phyloP scores from a whole-genome alignment of 2,888 invertebrate genomes.

The Cataglyphis rosenhaueri region DNA sequence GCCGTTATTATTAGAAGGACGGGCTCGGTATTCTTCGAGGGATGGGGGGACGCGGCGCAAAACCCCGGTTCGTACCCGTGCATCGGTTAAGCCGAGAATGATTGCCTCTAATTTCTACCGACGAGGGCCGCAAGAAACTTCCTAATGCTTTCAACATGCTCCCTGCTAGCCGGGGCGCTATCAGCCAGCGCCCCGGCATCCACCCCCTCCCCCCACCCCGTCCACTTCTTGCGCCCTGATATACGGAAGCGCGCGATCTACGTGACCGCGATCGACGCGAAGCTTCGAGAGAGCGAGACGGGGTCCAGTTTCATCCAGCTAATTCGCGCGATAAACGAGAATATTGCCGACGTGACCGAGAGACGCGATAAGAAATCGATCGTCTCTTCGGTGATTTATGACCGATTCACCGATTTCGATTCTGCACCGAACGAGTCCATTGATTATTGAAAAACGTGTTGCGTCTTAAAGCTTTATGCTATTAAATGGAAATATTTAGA shows the following conservation, averaged over 20 bases:
- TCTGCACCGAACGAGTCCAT: neutral
- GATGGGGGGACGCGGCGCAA: constrained; percentile 62
- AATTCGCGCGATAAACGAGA: constrained; percentile 52
- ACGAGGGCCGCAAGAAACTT: constrained; percentile 80
- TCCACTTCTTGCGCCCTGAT: constrained; percentile 12
- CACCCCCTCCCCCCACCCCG: neutral
- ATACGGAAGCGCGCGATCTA: constrained; percentile 55
- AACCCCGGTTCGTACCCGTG: constrained; percentile 76
- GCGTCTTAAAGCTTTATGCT: neutral
- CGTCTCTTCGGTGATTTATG: constrained; percentile 40
- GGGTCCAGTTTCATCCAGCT: constrained; percentile 46
- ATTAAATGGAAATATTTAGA: neutral
- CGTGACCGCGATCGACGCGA: constrained; percentile 51
- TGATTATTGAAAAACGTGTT: neutral
- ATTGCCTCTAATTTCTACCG: constrained; percentile 83
- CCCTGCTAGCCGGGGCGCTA: constrained; percentile 68
- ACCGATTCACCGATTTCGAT: constrained; percentile 22
- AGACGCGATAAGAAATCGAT: constrained; percentile 28
- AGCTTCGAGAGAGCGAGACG: constrained; percentile 34
- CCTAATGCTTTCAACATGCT: constrained; percentile 83
- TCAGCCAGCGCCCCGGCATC: constrained; percentile 59
- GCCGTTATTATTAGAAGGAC: constrained; percentile 68
- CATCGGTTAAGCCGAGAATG: constrained; percentile 82
- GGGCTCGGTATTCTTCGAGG: constrained; percentile 27
- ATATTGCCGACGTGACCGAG: constrained; percentile 49